Percentiles rank a stretch among this genome's conserved stretches.
Conservation (phyloP, 2,888 invertebrate genomes). For the Lithophane semibrunnea region DNA sequence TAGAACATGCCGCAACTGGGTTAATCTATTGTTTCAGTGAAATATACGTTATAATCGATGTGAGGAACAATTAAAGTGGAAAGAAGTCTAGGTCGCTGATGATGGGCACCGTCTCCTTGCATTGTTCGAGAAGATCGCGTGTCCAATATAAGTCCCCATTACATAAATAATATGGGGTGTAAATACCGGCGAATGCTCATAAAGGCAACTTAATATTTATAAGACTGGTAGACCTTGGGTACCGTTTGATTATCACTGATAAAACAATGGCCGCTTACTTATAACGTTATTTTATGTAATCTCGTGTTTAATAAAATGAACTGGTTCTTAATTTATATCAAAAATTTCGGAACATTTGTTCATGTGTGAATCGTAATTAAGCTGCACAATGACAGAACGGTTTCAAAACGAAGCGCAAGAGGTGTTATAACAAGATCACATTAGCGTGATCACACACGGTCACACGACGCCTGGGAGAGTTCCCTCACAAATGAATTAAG, state of each 20-base stretch:
- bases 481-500: conserved; percentile 85
- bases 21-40: conserved; percentile 87
- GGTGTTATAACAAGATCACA: conserved; percentile 81
- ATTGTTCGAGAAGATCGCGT: conserved; percentile 88
- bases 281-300: conserved; percentile 68
- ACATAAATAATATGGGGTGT: conserved; percentile 88
- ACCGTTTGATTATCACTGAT: conserved; percentile 73
- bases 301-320: conserved; percentile 59
- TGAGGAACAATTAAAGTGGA: conserved; percentile 86
- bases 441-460: conserved; percentile 85
- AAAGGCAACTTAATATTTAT: conserved; percentile 81
- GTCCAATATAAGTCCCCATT: conserved; percentile 88
- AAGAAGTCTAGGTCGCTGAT: conserved; percentile 88
- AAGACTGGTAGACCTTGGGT: conserved; percentile 81
- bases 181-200: conserved; percentile 76
- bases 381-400: conserved; percentile 75
- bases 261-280: conserved; percentile 72
- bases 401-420: conserved; percentile 79
- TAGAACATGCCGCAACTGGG: conserved; percentile 81
- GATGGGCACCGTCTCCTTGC: conserved; percentile 86
- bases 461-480: conserved; percentile 83
- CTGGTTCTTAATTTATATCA: conserved; percentile 53
- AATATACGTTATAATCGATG: conserved; percentile 82
- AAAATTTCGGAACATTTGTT: conserved; percentile 57
- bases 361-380: conserved; percentile 78